phyloP scores from a whole-genome alignment of 2,888 invertebrate species.

The Andrena hattorfiana region DNA sequence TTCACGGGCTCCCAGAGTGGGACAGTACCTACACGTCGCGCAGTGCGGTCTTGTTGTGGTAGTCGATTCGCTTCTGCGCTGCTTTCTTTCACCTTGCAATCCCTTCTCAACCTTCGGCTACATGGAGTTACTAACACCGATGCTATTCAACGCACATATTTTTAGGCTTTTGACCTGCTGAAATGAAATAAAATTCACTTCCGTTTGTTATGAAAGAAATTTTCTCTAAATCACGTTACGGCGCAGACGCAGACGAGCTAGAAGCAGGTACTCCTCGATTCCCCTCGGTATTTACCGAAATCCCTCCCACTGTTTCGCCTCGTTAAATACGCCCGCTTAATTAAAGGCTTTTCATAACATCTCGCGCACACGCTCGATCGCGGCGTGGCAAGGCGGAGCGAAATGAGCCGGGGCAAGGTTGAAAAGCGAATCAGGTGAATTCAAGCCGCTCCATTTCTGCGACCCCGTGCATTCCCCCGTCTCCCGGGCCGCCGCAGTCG shows the following conservation, averaged over 20 bases:
- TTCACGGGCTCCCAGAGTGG: constrained; percentile 11
- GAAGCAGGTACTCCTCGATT: not conserved
- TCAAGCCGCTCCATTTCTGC: constrained; percentile 34
- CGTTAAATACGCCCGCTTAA: constrained; percentile 65
- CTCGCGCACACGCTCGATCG: constrained; percentile 38
- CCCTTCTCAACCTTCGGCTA: not conserved
- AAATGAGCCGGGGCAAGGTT: constrained; percentile 6
- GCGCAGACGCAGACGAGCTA: not conserved
- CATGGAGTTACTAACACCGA: too few species aligned
- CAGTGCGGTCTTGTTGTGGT: not conserved
- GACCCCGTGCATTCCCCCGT: not conserved
- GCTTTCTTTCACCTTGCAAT: not conserved
- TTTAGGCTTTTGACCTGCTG: not conserved
- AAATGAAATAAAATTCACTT: not conserved
- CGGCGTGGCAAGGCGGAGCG: not conserved
- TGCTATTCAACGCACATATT: not conserved
- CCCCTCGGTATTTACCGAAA: constrained; percentile 46
- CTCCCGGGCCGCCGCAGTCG: not conserved
- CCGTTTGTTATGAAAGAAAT: constrained; percentile 9
- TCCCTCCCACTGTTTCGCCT: constrained; percentile 54
- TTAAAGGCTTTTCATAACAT: constrained; percentile 64
- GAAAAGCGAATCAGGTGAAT: constrained; percentile 50
- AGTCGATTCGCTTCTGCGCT: not conserved
- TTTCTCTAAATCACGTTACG: constrained; percentile 1
- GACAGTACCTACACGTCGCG: not conserved